These are phyloP conservation scores for Andricus curvator DNA, from an alignment of 2,888 invertebrate genomes.

Conservation along the genomic window DNA sequence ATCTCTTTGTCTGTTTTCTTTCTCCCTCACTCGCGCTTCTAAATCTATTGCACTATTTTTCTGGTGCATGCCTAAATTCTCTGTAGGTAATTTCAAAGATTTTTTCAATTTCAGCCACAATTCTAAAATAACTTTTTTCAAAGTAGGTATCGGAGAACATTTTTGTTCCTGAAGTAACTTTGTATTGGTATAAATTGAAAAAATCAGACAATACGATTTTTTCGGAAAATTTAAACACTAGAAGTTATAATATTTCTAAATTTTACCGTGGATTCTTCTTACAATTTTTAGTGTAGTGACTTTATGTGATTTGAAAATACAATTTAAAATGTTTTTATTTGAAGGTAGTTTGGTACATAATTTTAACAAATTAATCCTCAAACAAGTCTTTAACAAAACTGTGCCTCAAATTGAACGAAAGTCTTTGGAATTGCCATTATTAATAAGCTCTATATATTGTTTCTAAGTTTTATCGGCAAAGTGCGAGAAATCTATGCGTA, in stretches of 20 bases:
- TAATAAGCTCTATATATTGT: constrained; percentile 7
- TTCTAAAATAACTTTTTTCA: not conserved
- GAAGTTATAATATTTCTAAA: too few relatives aligned
- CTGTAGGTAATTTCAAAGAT: not conserved
- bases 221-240: too few relatives aligned
- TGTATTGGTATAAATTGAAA: too few relatives aligned
- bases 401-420: not conserved
- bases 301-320: too few relatives aligned
- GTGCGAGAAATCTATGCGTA: constrained; percentile 46
- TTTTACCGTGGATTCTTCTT: too few relatives aligned
- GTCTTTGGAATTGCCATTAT: not conserved
- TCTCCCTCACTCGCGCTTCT: not conserved
- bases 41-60: constrained; percentile 12
- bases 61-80: not conserved
- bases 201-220: too few relatives aligned
- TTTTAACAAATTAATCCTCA: not conserved
- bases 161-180: too few relatives aligned
- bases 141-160: too few relatives aligned
- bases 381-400: not conserved
- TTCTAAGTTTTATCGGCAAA: constrained; percentile 45
- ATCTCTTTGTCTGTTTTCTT: not conserved
- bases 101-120: not conserved
- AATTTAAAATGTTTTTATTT: too few relatives aligned
- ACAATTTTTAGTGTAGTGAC: too few relatives aligned
- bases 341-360: too few relatives aligned